Evolutionary conservation across 2,797 vertebrate species (phyloP), one percentile per base, ranked within the genome.

Genomic region (Xenops minutus): DNA sequence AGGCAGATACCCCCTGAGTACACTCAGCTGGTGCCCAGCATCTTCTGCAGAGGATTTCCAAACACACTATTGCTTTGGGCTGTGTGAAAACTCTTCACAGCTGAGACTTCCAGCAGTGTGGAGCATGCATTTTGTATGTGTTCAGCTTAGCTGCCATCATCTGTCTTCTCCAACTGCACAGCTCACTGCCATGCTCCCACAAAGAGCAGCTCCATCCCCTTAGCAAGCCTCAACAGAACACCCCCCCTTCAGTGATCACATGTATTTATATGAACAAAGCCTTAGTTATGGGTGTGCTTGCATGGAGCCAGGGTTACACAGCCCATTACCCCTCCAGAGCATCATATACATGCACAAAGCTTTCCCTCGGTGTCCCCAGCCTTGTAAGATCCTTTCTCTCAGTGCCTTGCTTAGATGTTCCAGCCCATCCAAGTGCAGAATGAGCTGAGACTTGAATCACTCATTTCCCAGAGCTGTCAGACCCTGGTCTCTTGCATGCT

Each of bases 141-240:
- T 9, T 34, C 80, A 63, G 48, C 37, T 26, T 41, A 27, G 51
- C 56, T 58, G 26, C 2, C 64, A 36, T 26, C 71, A 59, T 3
- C 44, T 61, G 14, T 12, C 19, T 14, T 46, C 66, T 36, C 36
- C 59, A 63, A 32, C 44, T 12, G 24, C 36, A 12, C 1, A 2
- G 71, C 15, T 49, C 48, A 4, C 41, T 4, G 4, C 9, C 39
- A 10, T 2, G 46, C 29, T 46, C 72, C n/a, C 0, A 0, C 55
- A n/a, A n/a, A n/a, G 20, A 44, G 41, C n/a, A 2, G 54, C 68
- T 58, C 61, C 58, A 20, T 43, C 23, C 37, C 52, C 34, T 3
- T 17, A 32, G 17, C 24, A 39, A 22, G 21, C 49, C 54, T 58
- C 56, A n/a, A 48, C 39, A 74, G 4, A 58, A 46, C 26, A 24